Conservation (phyloP, 2,888 invertebrate species). For the Lasius platythorax region DNA sequence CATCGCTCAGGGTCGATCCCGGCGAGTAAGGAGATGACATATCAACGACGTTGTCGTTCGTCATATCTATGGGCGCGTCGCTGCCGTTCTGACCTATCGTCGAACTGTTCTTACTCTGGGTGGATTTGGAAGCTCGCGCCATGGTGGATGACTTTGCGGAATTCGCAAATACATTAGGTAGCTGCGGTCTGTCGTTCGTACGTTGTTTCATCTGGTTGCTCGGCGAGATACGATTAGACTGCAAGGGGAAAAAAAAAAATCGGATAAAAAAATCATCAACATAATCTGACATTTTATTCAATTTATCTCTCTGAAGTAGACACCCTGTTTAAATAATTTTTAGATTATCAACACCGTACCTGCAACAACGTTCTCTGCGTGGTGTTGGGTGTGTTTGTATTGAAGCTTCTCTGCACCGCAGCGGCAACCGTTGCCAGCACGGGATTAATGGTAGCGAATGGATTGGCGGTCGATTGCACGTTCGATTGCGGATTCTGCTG, state of each 20-base stretch:
- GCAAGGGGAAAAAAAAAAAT: conserved; percentile 46
- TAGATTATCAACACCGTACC: conserved; percentile 64
- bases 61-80: conserved; percentile 79
- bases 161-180: conserved; percentile 82
- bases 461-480: conserved; percentile 75
- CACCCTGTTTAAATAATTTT: not conserved
- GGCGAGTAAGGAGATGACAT: conserved; percentile 96
- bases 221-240: conserved; percentile 82
- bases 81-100: conserved; percentile 85
- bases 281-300: not conserved
- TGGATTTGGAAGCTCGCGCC: conserved; percentile 72
- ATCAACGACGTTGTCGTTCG: conserved; percentile 88
- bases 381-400: conserved; percentile 74
- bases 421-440: conserved; percentile 84
- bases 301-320: not conserved
- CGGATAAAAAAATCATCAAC: not conserved
- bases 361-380: conserved; percentile 81
- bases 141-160: conserved; percentile 76
- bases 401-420: conserved; percentile 84
- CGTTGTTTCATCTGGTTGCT: conserved; percentile 80
- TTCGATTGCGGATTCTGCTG: conserved; percentile 75
- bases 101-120: conserved; percentile 79
- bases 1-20: conserved; percentile 95
- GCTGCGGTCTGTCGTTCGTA: conserved; percentile 78
- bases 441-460: conserved; percentile 83